Percentiles rank a stretch among this genome's conserved stretches.
phyloP scores from a whole-genome alignment of 2,113 vertebrate species.

The Ictalurus punctatus region DNA sequence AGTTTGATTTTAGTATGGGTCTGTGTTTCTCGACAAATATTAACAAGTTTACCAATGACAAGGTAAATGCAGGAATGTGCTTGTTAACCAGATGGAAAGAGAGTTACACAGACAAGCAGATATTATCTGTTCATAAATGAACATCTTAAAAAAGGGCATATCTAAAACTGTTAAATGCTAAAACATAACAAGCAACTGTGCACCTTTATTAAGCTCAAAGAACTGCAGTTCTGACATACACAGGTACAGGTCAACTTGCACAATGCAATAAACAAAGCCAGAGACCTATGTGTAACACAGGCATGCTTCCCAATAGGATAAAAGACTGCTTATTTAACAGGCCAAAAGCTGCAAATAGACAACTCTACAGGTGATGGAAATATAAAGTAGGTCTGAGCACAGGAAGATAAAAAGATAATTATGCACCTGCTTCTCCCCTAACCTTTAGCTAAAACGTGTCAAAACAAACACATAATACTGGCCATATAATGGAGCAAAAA shows the following conservation, averaged over 20 bases:
- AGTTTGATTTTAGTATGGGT: not conserved
- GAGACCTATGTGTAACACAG: slow-evolving; percentile 51
- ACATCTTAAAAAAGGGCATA: slow-evolving; percentile 34
- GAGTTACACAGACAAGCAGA: slow-evolving; percentile 33
- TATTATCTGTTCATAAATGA: slow-evolving; percentile 35
- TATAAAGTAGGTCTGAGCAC: slow-evolving; percentile 67
- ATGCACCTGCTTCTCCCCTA: slow-evolving; percentile 37
- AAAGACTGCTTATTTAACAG: slow-evolving; percentile 57
- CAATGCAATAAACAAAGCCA: slow-evolving; percentile 56
- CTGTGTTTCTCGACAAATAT: not conserved
- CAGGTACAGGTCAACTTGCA: slow-evolving; percentile 57
- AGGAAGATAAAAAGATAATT: slow-evolving; percentile 67
- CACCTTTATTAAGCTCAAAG: slow-evolving; percentile 63
- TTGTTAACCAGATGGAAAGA: slow-evolving; percentile 34
- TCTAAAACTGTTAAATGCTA: slow-evolving; percentile 38
- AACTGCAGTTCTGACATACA: slow-evolving; percentile 55
- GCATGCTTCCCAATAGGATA: slow-evolving; percentile 57
- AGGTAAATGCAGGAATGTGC: slow-evolving; percentile 34
- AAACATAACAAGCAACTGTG: slow-evolving; percentile 54
- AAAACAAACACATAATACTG: slow-evolving; percentile 56
- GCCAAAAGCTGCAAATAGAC: slow-evolving; percentile 50
- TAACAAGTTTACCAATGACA: slow-evolving; percentile 5
- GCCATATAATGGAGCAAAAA: slow-evolving; percentile 63
- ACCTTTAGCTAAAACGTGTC: slow-evolving; percentile 49
- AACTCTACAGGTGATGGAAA: slow-evolving; percentile 66